These are phyloP conservation scores for Leptobrachium ailaonicum DNA, from an alignment of 2,113 vertebrate genomes.

Conservation along the genomic window DNA sequence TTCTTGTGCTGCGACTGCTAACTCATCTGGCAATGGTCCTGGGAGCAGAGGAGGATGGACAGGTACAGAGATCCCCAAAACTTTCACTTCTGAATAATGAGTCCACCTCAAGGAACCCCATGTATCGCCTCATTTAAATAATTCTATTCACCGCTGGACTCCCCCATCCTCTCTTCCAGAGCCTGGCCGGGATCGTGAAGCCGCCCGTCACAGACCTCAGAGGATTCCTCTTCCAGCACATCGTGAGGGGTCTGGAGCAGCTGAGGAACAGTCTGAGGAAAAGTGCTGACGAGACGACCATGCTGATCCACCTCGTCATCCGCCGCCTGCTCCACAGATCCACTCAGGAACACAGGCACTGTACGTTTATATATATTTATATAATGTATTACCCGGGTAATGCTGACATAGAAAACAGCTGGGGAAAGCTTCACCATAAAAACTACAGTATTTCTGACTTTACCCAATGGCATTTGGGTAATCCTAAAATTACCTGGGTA, in stretches of 20 bases:
- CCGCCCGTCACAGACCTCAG: conserved; percentile 60
- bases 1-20: conserved; percentile 75
- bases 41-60: conserved; percentile 62
- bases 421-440: no score
- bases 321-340: conserved; percentile 61
- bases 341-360: conserved; percentile 38
- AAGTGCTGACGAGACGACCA: conserved; percentile 77
- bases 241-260: conserved; percentile 76
- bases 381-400: no score
- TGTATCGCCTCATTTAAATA: no score
- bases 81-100: no score
- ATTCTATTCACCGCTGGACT: no score
- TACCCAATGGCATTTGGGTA: no score
- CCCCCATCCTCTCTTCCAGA: conserved; percentile 54
- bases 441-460: no score
- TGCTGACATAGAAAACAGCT: no score
- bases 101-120: no score
- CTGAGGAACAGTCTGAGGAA: conserved; percentile 76
- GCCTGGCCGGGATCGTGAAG: conserved; percentile 72
- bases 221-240: conserved; percentile 75
- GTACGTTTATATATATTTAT: conserved; percentile 63
- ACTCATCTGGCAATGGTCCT: conserved; percentile 85
- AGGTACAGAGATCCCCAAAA: conserved; percentile 66
- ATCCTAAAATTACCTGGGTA: no score
- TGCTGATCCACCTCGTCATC: conserved; percentile 74